Percentiles rank a stretch among this genome's conserved stretches.
phyloP scores from a whole-genome alignment of 2,113 vertebrate genomes.

The Podocnemis expansa region DNA sequence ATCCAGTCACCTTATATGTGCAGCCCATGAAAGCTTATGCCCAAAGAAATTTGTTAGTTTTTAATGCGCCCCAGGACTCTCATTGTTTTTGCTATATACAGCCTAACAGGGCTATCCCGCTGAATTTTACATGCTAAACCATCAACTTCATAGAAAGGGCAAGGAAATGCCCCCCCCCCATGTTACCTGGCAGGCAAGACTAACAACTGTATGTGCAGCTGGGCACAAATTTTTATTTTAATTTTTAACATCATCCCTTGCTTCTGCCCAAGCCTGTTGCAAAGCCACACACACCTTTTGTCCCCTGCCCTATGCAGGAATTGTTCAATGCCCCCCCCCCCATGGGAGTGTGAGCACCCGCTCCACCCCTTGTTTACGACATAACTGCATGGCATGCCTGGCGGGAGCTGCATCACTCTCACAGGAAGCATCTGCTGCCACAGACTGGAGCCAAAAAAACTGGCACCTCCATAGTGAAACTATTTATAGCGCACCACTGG shows the following conservation, averaged over 20 bases:
- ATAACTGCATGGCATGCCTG: background rate
- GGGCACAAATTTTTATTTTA: no score
- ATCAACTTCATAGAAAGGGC: no score
- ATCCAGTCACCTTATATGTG: no score
- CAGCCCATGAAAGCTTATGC: no score
- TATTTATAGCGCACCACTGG: accelerated
- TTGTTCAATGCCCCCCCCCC: no score
- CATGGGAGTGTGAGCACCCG: no score
- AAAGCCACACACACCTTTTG: accelerated
- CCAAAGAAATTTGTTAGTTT: no score
- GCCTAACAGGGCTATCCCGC: no score
- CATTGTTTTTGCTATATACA: no score
- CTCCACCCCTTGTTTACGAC: accelerated
- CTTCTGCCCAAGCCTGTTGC: background rate
- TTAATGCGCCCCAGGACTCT: no score
- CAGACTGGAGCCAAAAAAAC: background rate
- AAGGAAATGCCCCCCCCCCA: background rate
- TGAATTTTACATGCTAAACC: no score
- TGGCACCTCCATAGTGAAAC: background rate
- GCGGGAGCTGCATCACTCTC: background rate
- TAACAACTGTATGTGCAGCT: background rate
- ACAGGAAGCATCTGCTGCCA: background rate
- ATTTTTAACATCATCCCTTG: background rate
- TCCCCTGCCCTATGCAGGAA: accelerated
- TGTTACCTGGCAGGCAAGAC: background rate